These are phyloP conservation scores for Crenichthys baileyi DNA, from an alignment of 2,797 vertebrate genomes.

Conservation along the genomic window DNA sequence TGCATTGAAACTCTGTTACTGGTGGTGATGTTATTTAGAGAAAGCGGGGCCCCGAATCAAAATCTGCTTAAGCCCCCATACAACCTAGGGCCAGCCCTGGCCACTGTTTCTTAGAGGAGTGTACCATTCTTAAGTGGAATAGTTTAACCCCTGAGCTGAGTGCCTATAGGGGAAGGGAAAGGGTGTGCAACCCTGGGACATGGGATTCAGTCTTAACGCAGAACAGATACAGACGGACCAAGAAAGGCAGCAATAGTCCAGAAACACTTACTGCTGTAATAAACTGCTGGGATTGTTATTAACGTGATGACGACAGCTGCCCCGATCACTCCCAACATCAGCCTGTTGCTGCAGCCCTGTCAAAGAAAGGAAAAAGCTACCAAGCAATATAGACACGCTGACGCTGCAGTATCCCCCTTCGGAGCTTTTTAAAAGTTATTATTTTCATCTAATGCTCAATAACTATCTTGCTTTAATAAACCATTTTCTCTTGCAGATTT, in stretches of 20 bases:
- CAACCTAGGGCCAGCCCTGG: neutral
- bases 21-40: no score
- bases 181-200: neutral
- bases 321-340: slow-evolving; percentile 71
- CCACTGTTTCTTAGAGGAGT: neutral
- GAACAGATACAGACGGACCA: neutral
- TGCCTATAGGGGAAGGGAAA: neutral
- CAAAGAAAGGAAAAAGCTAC: slow-evolving; percentile 44
- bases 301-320: slow-evolving; percentile 79
- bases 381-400: slow-evolving; percentile 13
- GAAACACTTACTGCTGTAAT: slow-evolving; percentile 78
- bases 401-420: neutral
- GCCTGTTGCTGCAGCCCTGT: slow-evolving; percentile 78
- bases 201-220: neutral
- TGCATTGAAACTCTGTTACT: no score
- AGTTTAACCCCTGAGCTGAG: neutral
- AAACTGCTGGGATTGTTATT: slow-evolving; percentile 79
- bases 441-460: neutral
- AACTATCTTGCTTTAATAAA: neutral
- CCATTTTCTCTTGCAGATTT: neutral
- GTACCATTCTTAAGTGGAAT: neutral
- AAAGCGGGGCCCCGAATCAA: neutral
- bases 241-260: neutral
- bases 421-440: neutral
- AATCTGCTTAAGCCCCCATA: neutral